Conservation (phyloP, 2,113 vertebrate species). For the Odontophorus gujanensis region DNA sequence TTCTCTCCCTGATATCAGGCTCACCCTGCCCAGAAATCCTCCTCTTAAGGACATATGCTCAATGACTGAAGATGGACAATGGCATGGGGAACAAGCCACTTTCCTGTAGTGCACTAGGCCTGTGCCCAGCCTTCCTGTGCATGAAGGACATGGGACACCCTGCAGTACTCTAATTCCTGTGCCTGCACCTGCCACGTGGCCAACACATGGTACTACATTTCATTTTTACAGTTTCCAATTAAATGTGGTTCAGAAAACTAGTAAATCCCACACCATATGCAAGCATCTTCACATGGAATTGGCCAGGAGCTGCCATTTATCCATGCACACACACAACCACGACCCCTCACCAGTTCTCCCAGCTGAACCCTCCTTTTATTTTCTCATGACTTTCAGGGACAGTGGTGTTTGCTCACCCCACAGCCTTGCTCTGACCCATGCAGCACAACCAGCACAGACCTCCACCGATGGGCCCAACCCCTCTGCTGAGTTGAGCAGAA, state of each 20-base stretch:
- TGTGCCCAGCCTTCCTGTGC: not conserved
- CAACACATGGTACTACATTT: accelerated
- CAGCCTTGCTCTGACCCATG: not conserved
- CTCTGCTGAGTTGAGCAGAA: not conserved
- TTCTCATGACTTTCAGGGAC: not conserved
- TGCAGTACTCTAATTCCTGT: too few relatives aligned
- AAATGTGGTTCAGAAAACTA: too few relatives aligned
- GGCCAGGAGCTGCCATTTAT: not conserved
- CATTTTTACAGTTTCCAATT: not conserved
- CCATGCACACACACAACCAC: not conserved
- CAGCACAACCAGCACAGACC: too few relatives aligned
- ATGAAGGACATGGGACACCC: too few relatives aligned
- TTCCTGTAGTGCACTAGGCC: not conserved
- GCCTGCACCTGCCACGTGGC: accelerated
- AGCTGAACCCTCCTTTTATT: not conserved
- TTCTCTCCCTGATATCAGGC: not conserved
- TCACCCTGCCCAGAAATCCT: not conserved
- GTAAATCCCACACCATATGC: not conserved
- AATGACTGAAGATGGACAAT: accelerated
- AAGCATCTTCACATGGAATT: not conserved
- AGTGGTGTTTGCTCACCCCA: not conserved
- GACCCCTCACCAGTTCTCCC: not conserved
- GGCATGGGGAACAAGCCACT: too few relatives aligned
- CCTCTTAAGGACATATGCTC: not conserved
- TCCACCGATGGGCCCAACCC: not conserved